Base-by-base conservation (phyloP, 2,113 vertebrate genomes). In the Macrotus californicus region DNA sequence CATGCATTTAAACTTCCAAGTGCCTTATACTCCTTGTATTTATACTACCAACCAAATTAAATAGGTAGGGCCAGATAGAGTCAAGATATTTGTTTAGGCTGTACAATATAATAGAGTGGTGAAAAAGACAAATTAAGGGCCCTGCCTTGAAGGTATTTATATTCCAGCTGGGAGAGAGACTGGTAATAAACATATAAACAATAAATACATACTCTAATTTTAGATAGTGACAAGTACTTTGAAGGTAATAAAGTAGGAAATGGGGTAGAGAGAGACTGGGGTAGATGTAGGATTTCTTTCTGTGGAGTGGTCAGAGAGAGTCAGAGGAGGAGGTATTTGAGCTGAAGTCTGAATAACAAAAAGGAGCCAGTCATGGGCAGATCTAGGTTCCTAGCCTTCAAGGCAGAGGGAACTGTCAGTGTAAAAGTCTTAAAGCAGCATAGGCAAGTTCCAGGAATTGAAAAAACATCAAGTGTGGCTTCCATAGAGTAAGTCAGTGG, bases 1-100 rank as follows among this genome's bases (percentile, higher is more conserved):
- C 31, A 67, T 89, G 21, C 34, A 91, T 75, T 91, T 92, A 90
- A 83, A 82, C 52, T 77, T 96, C 3, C 41, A 87, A 46, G 31
- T 92, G 13, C 36, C n/a, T 76, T 89, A 15, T 86, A 46, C 87
- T 94, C 39, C 36, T 87, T 87, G 0, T 64, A 75, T 81, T 93
- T 15, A 36, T 94, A 82, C 85, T 93, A 90, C 39, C 34, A 80
- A 64, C 14, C 43, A 90, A 64, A 73, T 64, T 79, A 41, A 97
- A 6, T 88, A 56, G 88, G n/a, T 83, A 61, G 50, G 76, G 9
- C 61, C 36, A 59, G 52, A 56, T 83, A 21, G 19, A 70, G 18
- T 31, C 41, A 83, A 56, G 34, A 75, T 46, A 72, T 31, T 94
- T 96, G 48, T 70, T 93, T 73, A 82, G 73, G 22, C 59, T n/a